Percentiles rank a stretch among this genome's conserved stretches.
phyloP scores from a whole-genome alignment of 2,113 vertebrate genomes.

The Pampusana beccarii region DNA sequence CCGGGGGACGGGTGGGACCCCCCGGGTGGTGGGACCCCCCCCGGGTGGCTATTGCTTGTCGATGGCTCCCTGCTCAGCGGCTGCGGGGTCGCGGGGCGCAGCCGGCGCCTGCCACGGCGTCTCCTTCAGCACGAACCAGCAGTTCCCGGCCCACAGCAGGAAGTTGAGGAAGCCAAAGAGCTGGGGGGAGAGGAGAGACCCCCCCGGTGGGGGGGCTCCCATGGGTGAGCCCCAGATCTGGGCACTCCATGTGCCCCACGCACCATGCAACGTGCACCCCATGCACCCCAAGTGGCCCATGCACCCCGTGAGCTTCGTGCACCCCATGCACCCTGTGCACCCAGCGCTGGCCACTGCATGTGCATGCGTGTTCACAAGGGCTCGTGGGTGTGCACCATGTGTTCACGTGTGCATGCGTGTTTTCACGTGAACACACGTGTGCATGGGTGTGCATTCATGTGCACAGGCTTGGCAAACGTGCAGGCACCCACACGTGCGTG shows the following conservation, averaged over 20 bases:
- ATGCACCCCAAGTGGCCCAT: too few relatives aligned
- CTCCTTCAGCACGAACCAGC: slow-evolving; percentile 97
- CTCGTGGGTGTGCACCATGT: fast-evolving
- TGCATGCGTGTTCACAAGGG: too few relatives aligned
- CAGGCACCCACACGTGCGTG: too few relatives aligned
- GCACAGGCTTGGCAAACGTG: fast-evolving
- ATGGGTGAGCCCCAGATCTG: fast-evolving
- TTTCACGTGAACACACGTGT: fast-evolving
- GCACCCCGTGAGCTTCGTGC: too few relatives aligned
- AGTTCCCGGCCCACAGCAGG: slow-evolving; percentile 92
- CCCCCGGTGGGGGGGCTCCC: background rate
- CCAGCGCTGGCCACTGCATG: too few relatives aligned
- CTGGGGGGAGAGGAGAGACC: slow-evolving; percentile 68
- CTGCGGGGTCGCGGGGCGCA: slow-evolving; percentile 52
- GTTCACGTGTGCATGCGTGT: fast-evolving
- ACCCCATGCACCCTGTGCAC: fast-evolving
- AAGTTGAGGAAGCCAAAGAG: slow-evolving; percentile 94
- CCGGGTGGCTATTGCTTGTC: slow-evolving; percentile 70
- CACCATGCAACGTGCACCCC: too few relatives aligned
- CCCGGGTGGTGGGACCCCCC: background rate
- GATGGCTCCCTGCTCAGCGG: slow-evolving; percentile 76
- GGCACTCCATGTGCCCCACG: too few relatives aligned
- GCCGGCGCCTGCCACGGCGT: slow-evolving; percentile 84
- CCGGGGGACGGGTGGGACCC: background rate
- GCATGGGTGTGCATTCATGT: fast-evolving